Base-by-base conservation (phyloP, 1,140 invertebrate species). In the Drosophila kohkoa region DNA sequence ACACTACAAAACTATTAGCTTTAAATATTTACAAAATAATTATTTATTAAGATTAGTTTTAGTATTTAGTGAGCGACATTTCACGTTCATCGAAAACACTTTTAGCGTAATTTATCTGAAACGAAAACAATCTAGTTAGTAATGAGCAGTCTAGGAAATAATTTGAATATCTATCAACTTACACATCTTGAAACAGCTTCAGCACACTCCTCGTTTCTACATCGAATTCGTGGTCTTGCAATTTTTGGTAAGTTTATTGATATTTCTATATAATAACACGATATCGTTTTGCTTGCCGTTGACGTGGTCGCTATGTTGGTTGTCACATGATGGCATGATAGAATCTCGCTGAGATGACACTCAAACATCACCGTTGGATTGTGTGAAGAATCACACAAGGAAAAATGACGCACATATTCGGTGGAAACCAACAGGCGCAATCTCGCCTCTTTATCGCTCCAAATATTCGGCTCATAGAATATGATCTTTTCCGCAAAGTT, bases 81-180 rank as follows among this genome's bases (percentile, higher is more conserved):
- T 94, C 93, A 70, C 95, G 94, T 93, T 98, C 97, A 91, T 97
- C 95, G 91, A 96, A 96, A 82, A 98, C 95, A 85, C 95, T 96
- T 92, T 97, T 97, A 43, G 97, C 97, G 93, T 97, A 97, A 85
- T 97, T 97, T 63, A 97, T 95, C 93, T 96, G 94, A 35, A 62
- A 54, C 3, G 51, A 55, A 62, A 66, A 59, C 32, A 69, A 60
- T 65, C 10, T 46, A 8, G 75, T 13, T 57, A 65, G 25, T 30
- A 43, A 35, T 1, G 2, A 55, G 11, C 5, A n/a, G 11, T 1
- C 35, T 35, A n/a, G 6, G 13, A 8, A 59, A 30, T 20, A 28
- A 38, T 16, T 15, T 2, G 20, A 25, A 25, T 8, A 38, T 38
- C 4, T 35, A 4, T 52, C 6, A 35, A 91, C 91, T 92, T 75